Evolutionary conservation across 2,888 invertebrate genomes (phyloP).

Genomic region (Melangyna quadrimaculata): DNA sequence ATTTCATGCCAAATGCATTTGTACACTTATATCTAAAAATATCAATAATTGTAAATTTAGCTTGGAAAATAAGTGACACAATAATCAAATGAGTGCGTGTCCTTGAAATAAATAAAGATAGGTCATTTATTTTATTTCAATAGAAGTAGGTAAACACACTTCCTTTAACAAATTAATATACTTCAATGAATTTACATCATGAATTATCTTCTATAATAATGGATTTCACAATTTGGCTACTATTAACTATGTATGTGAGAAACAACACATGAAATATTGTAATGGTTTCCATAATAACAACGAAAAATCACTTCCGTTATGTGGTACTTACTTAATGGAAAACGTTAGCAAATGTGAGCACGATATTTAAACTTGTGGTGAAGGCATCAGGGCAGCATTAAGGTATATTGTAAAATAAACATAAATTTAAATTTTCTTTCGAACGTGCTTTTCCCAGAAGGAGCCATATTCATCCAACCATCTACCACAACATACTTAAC

Average conservation of each 20-base stretch:
- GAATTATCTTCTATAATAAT: conserved; percentile 19
- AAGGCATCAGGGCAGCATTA: background rate
- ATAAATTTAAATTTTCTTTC: conserved; percentile 56
- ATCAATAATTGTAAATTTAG: background rate
- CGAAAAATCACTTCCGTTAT: conserved; percentile 51
- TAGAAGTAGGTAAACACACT: background rate
- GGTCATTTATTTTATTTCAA: background rate
- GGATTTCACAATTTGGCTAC: background rate
- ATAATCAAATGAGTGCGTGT: background rate
- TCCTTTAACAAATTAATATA: background rate
- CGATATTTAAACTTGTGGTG: background rate
- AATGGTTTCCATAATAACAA: conserved; percentile 33
- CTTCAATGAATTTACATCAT: conserved; percentile 1
- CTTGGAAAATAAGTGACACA: background rate
- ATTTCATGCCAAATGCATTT: background rate
- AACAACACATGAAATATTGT: background rate
- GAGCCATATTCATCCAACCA: conserved; percentile 17
- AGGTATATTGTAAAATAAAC: conserved; percentile 9
- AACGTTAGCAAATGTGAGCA: conserved; percentile 32
- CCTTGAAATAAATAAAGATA: background rate
- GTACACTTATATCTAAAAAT: background rate
- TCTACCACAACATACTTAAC: background rate
- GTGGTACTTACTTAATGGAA: conserved; percentile 27
- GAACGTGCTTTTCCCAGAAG: conserved; percentile 49
- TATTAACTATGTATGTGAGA: background rate